Evolutionary conservation across 1,140 invertebrate genomes (phyloP), one percentile per base, ranked within the genome.

Genomic region (Anastatus disparis): DNA sequence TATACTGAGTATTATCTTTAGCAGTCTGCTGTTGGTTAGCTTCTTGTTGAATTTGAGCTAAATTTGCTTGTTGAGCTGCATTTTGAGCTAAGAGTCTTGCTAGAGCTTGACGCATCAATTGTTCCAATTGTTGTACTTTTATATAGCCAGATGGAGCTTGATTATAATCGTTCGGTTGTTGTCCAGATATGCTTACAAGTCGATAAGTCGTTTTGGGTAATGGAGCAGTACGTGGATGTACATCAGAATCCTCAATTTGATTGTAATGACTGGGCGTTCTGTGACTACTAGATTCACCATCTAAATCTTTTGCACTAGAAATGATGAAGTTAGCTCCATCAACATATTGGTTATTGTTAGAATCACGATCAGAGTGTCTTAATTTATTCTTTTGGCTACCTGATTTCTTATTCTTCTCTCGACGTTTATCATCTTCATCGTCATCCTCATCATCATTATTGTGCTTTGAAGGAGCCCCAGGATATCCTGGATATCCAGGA

Each of bases 261-360:
- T 83, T 85, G 27, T 79, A 79, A 0, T 68, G 24, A 29, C 35
- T 78, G 8, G 75, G 74, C 2, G 66, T 10, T 64, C 81, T 81
- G 56, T 84, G 80, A 1, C 76, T 77, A 20, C 71, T 81, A 0
- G 82, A 76, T 15, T 83, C 81, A 3, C 70, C 69, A 10, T 84
- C 82, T 10, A 83, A 68, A 58, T 85, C 84, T 13, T 78, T 82
- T 0, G 74, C 52, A n/a, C 53, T 79, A 0, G 70, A 71, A 1
- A 81, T 78, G n/a, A 85, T 73, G 29, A 78, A 84, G 40, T 85
- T 86, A 4, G 29, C 76, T 0, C 78, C 82, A 31, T 86, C 83
- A 4, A 81, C 69, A 44, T 78, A 84, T 12, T 81, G 76, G 7
- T 58, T 71, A 1, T 74, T 75, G 6, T 71, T 66, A 0, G 63